phyloP scores from a whole-genome alignment of 2,797 vertebrate species.

The Cephalopachus bancanus region DNA sequence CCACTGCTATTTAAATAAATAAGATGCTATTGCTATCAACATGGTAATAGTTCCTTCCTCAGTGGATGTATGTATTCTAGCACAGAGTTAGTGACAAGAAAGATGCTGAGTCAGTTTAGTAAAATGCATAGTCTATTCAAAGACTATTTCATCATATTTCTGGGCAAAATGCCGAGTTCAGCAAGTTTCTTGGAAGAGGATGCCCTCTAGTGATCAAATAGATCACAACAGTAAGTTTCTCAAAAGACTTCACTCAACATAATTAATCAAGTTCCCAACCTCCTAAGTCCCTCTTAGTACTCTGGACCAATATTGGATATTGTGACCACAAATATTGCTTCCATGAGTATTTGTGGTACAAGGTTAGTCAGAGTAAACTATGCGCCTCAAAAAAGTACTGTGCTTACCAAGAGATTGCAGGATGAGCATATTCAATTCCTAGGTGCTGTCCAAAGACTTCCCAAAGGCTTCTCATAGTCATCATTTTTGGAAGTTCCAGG shows the following conservation, averaged over 20 bases:
- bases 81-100: not conserved
- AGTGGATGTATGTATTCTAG: not conserved
- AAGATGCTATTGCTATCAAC: not conserved
- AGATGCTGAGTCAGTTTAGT: conserved; percentile 53
- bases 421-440: not conserved
- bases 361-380: not conserved
- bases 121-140: conserved; percentile 12
- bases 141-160: conserved; percentile 44
- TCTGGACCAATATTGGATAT: not conserved
- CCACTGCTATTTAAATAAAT: not conserved
- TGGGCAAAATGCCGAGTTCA: conserved; percentile 30
- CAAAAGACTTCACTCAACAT: not conserved
- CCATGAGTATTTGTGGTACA: not conserved
- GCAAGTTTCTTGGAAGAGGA: conserved; percentile 49
- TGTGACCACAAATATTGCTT: not conserved
- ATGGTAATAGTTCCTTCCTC: not conserved
- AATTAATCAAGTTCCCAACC: not conserved
- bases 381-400: not conserved
- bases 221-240: not conserved
- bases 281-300: not conserved
- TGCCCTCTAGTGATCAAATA: conserved; percentile 59
- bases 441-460: not conserved
- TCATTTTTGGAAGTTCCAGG: not conserved
- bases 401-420: not conserved
- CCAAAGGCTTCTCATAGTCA: not conserved